These are phyloP conservation scores for Grus americana DNA, from an alignment of 2,113 vertebrate genomes.

Conservation along the genomic window DNA sequence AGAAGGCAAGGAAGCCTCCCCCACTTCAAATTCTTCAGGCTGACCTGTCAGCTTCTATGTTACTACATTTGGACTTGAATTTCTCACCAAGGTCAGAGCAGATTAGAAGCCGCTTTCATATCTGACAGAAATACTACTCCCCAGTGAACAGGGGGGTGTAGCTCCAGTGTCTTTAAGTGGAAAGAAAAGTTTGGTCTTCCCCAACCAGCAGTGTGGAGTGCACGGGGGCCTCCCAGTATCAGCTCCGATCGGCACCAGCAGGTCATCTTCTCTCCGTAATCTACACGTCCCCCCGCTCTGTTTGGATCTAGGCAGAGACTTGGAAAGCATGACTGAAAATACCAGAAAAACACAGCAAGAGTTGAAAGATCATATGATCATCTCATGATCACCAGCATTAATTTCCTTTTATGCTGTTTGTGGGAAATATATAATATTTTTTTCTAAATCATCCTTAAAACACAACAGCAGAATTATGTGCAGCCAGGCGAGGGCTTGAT, in stretches of 20 bases:
- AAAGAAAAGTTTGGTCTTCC: slow-evolving; percentile 12
- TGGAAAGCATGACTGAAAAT: not conserved
- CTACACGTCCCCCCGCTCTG: not conserved
- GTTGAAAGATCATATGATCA: not conserved
- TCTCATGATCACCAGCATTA: slow-evolving; percentile 6
- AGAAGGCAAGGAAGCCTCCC: slow-evolving; percentile 9
- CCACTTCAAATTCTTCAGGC: slow-evolving; percentile 54
- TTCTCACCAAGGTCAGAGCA: slow-evolving; percentile 63
- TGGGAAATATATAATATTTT: not conserved
- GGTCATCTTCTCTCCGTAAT: not conserved
- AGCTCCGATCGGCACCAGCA: not conserved
- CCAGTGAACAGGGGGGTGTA: not conserved
- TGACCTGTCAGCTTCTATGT: slow-evolving; percentile 55
- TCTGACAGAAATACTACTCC: slow-evolving; percentile 59
- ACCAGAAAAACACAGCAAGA: not conserved
- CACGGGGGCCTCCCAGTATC: not conserved
- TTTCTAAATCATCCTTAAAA: not conserved
- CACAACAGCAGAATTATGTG: slow-evolving; percentile 26
- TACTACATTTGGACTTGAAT: slow-evolving; percentile 71
- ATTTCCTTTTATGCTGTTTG: not conserved
- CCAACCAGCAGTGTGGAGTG: not conserved
- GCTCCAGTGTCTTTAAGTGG: not conserved
- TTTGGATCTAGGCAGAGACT: not conserved
- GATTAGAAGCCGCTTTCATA: slow-evolving; percentile 53
- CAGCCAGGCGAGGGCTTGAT: slow-evolving; percentile 2